Base-by-base conservation (phyloP, 2,888 invertebrate species). In the Calameuta pallipes region DNA sequence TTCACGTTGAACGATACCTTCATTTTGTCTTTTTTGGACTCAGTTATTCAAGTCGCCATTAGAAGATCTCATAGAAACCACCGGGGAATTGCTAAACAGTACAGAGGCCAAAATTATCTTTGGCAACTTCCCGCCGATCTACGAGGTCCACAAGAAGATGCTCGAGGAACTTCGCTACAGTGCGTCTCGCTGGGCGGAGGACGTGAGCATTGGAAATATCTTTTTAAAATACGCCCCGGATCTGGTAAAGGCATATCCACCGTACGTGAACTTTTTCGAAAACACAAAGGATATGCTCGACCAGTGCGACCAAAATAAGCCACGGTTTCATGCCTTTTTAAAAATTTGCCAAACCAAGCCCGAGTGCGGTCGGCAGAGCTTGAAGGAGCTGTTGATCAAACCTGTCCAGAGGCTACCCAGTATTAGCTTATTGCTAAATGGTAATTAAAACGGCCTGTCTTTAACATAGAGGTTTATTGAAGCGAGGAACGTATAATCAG, bases 321-420 rank as follows among this genome's bases (percentile, higher is more conserved):
- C 98, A 70, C 94, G 98, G 91, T 99, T 99, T 94, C 98, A 99
- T 93, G 99, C 99, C 89, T 99, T 99, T 93, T 94, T 99, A 83
- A 99, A 98, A 94, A 98, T 98, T 88, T 96, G 97, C 91, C 97
- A 97, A 93, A 96, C 97, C 69, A 96, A 96, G 91, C 97, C 98
- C 11, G 99, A 99, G 92, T 99, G 99, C 92, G 98, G 98, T 36
- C 94, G 99, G 86, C 98, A 99, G 93, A 97, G 96, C 89, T 94
- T 99, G 87, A 97, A 97, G 91, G 99, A 99, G 92, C 94, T 99
- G 85, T 94, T 99, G 92, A 99, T 99, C 89, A 94, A 99, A 90
- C 99, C 99, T 79, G 98, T 99, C 85, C 99, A 99, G 93, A 94
- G 99, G 90, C 94, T 99, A 92, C 99, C 99, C 87, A 98, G 98